These are phyloP conservation scores for Brachyopa scutellaris DNA, from an alignment of 2,888 invertebrate species.

Conservation along the genomic window DNA sequence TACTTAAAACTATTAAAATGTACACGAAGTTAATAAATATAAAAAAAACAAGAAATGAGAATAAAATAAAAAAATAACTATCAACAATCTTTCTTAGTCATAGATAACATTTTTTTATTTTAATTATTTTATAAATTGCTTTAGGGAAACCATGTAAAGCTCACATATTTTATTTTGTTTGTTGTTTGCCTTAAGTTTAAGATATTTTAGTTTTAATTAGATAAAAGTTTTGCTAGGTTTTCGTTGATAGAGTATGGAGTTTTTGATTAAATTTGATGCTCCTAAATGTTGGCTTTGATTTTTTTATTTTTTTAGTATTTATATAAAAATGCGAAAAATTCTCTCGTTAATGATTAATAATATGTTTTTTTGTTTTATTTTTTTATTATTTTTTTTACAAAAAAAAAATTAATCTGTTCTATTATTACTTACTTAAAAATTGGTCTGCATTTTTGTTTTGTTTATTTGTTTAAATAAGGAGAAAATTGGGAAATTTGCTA, in stretches of 20 bases:
- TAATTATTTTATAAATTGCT: constrained; percentile 63
- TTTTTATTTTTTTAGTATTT: constrained; percentile 14
- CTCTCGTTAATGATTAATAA: constrained; percentile 39
- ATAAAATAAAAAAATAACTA: constrained; percentile 24
- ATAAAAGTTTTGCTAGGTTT: constrained; percentile 5
- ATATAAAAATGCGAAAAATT: constrained; percentile 69
- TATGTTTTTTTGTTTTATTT: constrained; percentile 71
- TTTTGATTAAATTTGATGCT: constrained; percentile 49
- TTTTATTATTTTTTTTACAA: constrained; percentile 22
- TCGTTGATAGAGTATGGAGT: constrained; percentile 65
- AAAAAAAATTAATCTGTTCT: constrained; percentile 39
- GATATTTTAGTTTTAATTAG: constrained; percentile 8
- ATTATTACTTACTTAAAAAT: constrained; percentile 70
- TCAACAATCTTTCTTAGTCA: constrained; percentile 58
- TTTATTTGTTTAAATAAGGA: constrained; percentile 29
- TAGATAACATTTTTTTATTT: constrained; percentile 48
- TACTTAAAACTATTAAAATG: constrained; percentile 52
- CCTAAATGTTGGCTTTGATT: constrained; percentile 26
- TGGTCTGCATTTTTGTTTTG: constrained; percentile 63
- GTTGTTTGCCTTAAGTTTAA: constrained; percentile 34
- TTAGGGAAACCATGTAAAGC: constrained; percentile 79
- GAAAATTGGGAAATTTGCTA: background rate
- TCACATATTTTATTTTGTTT: constrained; percentile 74
- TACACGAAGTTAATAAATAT: constrained; percentile 18
- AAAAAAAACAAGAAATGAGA: too few species aligned